phyloP scores from a whole-genome alignment of 1,140 invertebrate species.

The Hyles vespertilio region DNA sequence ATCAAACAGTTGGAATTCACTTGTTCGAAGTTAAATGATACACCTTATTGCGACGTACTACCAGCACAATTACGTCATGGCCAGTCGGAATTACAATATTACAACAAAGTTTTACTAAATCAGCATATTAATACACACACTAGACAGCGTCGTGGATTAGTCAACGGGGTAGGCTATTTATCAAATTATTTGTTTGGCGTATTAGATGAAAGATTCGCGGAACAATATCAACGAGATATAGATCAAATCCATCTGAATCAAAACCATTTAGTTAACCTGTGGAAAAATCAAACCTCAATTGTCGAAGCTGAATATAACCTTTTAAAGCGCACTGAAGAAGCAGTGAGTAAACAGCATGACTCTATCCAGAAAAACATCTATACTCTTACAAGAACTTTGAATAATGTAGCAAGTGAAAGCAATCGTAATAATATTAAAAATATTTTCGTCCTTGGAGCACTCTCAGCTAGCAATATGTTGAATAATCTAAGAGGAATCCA shows the following conservation, averaged over 20 bases:
- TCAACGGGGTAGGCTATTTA: slow-evolving; percentile 6
- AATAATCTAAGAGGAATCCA: slow-evolving; percentile 6
- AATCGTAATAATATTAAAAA: background rate
- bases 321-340: slow-evolving; percentile 9
- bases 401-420: background rate
- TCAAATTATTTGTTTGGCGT: slow-evolving; percentile 1
- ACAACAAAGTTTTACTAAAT: slow-evolving; percentile 10
- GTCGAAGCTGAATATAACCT: slow-evolving; percentile 13
- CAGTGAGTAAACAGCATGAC: slow-evolving; percentile 10
- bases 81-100: slow-evolving; percentile 12
- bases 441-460: background rate
- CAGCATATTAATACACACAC: slow-evolving; percentile 6
- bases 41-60: slow-evolving; percentile 7
- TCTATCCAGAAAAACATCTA: slow-evolving; percentile 4
- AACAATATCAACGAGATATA: slow-evolving; percentile 10
- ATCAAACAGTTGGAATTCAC: slow-evolving; percentile 9
- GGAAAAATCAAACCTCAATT: slow-evolving; percentile 16
- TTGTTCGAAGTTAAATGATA: slow-evolving; percentile 4
- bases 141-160: slow-evolving; percentile 7
- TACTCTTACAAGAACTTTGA: background rate
- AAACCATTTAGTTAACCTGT: slow-evolving; percentile 5
- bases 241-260: background rate
- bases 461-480: slow-evolving; percentile 5
- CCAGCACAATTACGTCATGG: slow-evolving; percentile 11
- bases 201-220: slow-evolving; percentile 3